Percentiles rank a stretch among this genome's conserved stretches.
These are phyloP conservation scores for Ypsolopha scabrella DNA, from an alignment of 2,888 invertebrate genomes.

Conservation along the genomic window DNA sequence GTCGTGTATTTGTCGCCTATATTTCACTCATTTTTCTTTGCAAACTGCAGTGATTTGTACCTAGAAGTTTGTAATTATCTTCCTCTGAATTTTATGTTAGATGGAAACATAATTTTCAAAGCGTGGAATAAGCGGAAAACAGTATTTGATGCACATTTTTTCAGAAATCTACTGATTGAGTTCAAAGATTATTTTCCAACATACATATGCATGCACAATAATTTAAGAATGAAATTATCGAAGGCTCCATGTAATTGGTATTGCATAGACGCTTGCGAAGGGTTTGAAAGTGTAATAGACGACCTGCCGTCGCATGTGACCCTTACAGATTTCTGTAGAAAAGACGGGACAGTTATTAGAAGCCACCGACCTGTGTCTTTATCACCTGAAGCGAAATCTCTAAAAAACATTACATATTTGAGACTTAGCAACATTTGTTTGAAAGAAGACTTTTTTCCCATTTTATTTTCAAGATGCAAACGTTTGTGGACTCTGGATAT, in stretches of 20 bases:
- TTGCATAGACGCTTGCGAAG: slow-evolving; percentile 26
- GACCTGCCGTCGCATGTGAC: slow-evolving; percentile 23
- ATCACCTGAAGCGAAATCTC: slow-evolving; percentile 13
- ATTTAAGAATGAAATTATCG: slow-evolving; percentile 18
- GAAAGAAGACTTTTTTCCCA: slow-evolving; percentile 19
- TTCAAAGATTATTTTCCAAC: slow-evolving; percentile 28
- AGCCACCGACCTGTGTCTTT: slow-evolving; percentile 18
- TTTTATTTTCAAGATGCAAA: slow-evolving; percentile 20
- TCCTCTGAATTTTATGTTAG: slow-evolving; percentile 23
- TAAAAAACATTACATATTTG: slow-evolving; percentile 22
- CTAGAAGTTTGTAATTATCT: slow-evolving; percentile 17
- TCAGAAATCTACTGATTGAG: slow-evolving; percentile 15
- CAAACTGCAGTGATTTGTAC: slow-evolving; percentile 19
- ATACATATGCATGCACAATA: slow-evolving; percentile 25
- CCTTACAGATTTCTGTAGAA: slow-evolving; percentile 26
- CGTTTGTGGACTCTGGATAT: slow-evolving; percentile 24
- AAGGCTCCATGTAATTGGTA: slow-evolving; percentile 23
- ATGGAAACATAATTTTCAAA: slow-evolving; percentile 29
- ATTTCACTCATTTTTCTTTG: slow-evolving; percentile 18
- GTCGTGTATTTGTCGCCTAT: slow-evolving; percentile 25
- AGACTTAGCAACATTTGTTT: slow-evolving; percentile 24
- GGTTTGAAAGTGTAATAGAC: slow-evolving; percentile 18
- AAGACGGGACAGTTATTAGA: slow-evolving; percentile 17
- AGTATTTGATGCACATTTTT: slow-evolving; percentile 22
- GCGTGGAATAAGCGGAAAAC: slow-evolving; percentile 26